Base-by-base conservation (phyloP, 2,797 vertebrate genomes). In the Lemur catta region DNA sequence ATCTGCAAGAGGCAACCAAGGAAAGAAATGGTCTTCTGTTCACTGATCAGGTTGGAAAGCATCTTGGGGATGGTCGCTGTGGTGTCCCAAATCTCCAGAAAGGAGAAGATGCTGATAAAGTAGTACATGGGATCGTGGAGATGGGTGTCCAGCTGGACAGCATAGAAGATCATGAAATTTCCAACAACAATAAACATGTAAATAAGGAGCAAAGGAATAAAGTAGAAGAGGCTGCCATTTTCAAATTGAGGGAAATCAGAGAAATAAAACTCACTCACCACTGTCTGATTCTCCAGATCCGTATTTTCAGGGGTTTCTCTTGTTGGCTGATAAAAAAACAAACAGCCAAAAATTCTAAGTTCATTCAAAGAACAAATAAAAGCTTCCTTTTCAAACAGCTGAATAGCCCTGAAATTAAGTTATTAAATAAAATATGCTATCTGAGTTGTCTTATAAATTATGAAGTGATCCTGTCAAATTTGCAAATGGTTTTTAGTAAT, bases 111-210 rank as follows among this genome's bases (percentile, higher is more conserved):
- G 24, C 96, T 93, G 63, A 98, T 88, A 33, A 97, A 96, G 46
- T 46, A 50, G 18, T 97, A 97, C 96, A 98, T 97, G n/a, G 96
- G 98, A n/a, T 92, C 82, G 20, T 97, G 97, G 12, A 98, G 91
- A 15, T 4, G 43, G 1, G 63, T 3, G 12, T 96, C 84, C 26
- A 80, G 35, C 14, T 4, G 20, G 7, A 98, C 93, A 28, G 97
- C 84, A 30, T 81, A 59, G 15, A 98, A 87, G 76, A 97, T 97
- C 6, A 71, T 57, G 12, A 74, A 33, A 28, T 98, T 98, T 26
- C 97, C 97, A 28, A 74, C n/a, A 43, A 98, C 30, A n/a, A 97
- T 97, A 46, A 98, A 94, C 2, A 95, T 0, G 4, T 98, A 98
- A 46, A 95, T 86, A 15, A 97, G 63, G 12, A 97, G 46, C n/a